Evolutionary conservation across 2,888 invertebrate genomes (phyloP).

Genomic region (Augochlorella aurata): DNA sequence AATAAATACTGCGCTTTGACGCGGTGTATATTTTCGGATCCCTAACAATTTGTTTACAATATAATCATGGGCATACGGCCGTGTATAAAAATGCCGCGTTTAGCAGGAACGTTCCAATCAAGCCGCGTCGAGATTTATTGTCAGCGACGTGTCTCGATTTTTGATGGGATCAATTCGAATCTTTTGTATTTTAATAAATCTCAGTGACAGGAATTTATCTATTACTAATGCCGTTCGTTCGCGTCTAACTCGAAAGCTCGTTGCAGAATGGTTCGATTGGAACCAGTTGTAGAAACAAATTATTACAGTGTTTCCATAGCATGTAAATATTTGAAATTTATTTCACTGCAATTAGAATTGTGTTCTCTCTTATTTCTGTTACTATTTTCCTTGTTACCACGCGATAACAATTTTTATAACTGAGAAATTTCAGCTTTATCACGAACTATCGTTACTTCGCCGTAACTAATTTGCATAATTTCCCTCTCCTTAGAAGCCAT

Average conservation of each 20-base stretch:
- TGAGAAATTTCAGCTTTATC: neutral
- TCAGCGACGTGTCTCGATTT: neutral
- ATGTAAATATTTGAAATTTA: neutral
- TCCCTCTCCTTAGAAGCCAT: neutral
- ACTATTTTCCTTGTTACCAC: neutral
- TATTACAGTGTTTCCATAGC: neutral
- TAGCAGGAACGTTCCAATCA: neutral
- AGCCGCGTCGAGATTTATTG: neutral
- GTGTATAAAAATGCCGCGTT: neutral
- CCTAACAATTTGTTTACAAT: constrained; percentile 14
- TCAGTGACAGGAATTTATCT: neutral
- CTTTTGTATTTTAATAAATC: constrained; percentile 1
- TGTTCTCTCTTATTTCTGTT: neutral
- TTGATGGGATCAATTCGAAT: neutral
- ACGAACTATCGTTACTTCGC: neutral
- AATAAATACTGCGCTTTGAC: constrained; percentile 32
- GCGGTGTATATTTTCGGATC: constrained; percentile 19
- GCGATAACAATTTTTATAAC: neutral
- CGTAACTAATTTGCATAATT: constrained; percentile 10
- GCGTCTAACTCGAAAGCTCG: neutral
- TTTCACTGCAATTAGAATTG: neutral
- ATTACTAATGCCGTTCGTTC: neutral
- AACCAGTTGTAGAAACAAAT: neutral
- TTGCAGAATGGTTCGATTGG: neutral
- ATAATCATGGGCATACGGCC: neutral